Base-by-base conservation (phyloP, 1,140 invertebrate species). In the Zaprionus tsacasi region DNA sequence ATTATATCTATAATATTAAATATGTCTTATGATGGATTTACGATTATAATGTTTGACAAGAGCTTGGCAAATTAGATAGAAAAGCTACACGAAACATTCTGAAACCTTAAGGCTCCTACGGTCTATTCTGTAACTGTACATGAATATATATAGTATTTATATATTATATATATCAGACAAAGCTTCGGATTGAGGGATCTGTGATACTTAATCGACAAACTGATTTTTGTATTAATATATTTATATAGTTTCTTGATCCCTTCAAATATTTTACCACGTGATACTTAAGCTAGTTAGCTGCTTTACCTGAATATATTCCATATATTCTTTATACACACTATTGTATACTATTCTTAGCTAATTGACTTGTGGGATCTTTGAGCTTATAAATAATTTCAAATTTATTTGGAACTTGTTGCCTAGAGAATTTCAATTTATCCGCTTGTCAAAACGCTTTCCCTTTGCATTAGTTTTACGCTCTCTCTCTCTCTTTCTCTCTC, bases 331-430 rank as follows among this genome's bases (percentile, higher is more conserved):
- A 50, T 11, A 21, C 45, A 45, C 40, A 45, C 40, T 45, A 45
- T 45, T 1, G 0, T 12, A 50, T 21, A 21, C 45, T 50, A 50
- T 50, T 50, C 45, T 50, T 50, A 50, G 45, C 45, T 25, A 50
- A 50, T 50, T 50, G 45, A 50, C 17, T 50, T 50, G 45, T 50
- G 45, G 7, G 1, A 30, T 50, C 40, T 21, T 25, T 50, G 17
- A 50, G 21, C 45, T 50, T 50, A 50, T 50, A 25, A 50, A 50
- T 50, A 25, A 50, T 50, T 50, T 50, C 17, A 25, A 17, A 50
- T 50, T n/a, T 25, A 50, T 50, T 21, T 25, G 45, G 21, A 50
- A 50, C 45, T 50, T 50, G 15, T 50, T 21, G 4, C 0, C 17
- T 45, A 50, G 11, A 25, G 45, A 50, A 25, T 21, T 48, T 11